A percentile compares a stretch with the other conserved stretches of the same genome.
Conservation (phyloP, 2,888 invertebrate genomes). For the Perithous albicinctus region DNA sequence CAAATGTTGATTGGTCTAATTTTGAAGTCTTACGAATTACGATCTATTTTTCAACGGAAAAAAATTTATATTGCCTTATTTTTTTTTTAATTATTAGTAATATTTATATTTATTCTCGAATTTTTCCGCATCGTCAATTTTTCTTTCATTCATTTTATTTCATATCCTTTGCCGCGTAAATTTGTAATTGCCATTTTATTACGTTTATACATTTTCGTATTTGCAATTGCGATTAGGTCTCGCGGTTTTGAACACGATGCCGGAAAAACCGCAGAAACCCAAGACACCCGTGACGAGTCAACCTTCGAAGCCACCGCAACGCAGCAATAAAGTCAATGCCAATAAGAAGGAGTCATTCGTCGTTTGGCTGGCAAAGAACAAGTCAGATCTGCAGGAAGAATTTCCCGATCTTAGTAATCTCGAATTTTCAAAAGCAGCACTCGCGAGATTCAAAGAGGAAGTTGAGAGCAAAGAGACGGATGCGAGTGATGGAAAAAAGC, state of each 20-base stretch:
- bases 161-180: not conserved
- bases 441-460: constrained; percentile 85
- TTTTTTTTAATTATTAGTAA: too few relatives aligned
- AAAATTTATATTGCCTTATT: too few relatives aligned
- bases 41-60: too few relatives aligned
- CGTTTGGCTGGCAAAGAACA: constrained; percentile 88
- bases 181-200: constrained; percentile 8
- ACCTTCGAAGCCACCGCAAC: constrained; percentile 73
- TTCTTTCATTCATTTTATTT: not conserved
- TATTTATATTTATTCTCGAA: too few relatives aligned
- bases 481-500: constrained; percentile 74
- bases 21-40: too few relatives aligned
- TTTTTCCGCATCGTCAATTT: not conserved
- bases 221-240: constrained; percentile 66
- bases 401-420: constrained; percentile 86
- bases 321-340: constrained; percentile 70
- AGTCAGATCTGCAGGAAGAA: constrained; percentile 86
- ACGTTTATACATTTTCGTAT: constrained; percentile 23
- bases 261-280: constrained; percentile 76
- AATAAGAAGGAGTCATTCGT: constrained; percentile 86
- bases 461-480: constrained; percentile 42
- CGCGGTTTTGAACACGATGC: constrained; percentile 73
- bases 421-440: constrained; percentile 87
- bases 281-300: constrained; percentile 58
- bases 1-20: not conserved